Evolutionary conservation across 2,113 vertebrate genomes (phyloP).

Genomic region (Beaufortia kweichowensis): DNA sequence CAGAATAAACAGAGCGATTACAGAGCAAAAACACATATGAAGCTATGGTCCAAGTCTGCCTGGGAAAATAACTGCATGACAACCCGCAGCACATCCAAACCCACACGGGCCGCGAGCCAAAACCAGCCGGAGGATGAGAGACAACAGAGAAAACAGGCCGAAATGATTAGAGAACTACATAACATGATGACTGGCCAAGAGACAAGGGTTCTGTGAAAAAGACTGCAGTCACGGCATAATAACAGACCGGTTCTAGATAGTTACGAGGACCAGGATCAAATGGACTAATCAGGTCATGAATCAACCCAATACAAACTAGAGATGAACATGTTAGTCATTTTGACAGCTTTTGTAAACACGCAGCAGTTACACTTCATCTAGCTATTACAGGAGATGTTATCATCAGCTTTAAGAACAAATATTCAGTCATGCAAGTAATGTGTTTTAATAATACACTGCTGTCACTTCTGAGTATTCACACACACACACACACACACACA

Average conservation of each 20-base stretch:
- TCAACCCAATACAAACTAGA: background rate
- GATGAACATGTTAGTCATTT: background rate
- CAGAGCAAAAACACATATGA: background rate
- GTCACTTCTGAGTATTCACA: too few relatives aligned
- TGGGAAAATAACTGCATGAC: slow-evolving; percentile 36
- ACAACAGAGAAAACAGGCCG: slow-evolving; percentile 8
- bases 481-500: too few relatives aligned
- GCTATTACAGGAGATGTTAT: too few relatives aligned
- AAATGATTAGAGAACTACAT: slow-evolving; percentile 4
- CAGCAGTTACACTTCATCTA: too few relatives aligned
- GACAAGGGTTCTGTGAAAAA: slow-evolving; percentile 3
- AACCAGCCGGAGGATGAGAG: slow-evolving; percentile 7
- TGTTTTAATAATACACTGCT: too few relatives aligned
- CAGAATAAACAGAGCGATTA: slow-evolving; percentile 33
- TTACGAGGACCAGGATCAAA: slow-evolving; percentile 26
- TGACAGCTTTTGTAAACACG: background rate
- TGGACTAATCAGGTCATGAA: background rate
- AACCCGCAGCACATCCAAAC: slow-evolving; percentile 21
- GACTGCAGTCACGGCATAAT: background rate
- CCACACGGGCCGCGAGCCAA: slow-evolving; percentile 8
- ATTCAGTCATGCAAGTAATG: too few relatives aligned
- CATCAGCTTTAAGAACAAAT: too few relatives aligned
- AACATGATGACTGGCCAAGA: background rate
- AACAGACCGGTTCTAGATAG: background rate
- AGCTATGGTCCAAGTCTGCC: background rate